Percentiles rank a stretch among this genome's conserved stretches.
phyloP scores from a whole-genome alignment of 1,140 invertebrate species.

The Drosophila saltans region DNA sequence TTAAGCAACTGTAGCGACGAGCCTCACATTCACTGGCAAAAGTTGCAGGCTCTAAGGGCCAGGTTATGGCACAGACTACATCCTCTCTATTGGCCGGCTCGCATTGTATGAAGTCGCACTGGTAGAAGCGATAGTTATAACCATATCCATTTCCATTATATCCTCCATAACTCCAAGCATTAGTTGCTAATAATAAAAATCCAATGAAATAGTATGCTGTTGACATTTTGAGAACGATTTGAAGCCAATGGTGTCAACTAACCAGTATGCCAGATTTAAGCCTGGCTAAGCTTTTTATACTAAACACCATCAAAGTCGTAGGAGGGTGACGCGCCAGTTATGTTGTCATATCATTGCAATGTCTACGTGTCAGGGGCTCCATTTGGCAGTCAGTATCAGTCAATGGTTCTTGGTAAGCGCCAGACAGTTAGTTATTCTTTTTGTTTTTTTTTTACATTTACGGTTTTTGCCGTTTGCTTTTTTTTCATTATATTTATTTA shows the following conservation, averaged over 20 bases:
- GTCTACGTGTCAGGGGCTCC: slow-evolving; percentile 57
- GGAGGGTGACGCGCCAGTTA: slow-evolving; percentile 1
- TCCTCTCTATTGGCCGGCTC: neutral
- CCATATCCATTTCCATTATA: neutral
- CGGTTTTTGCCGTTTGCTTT: neutral
- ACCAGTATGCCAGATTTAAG: slow-evolving; percentile 34
- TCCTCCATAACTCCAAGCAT: slow-evolving; percentile 30
- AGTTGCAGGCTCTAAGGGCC: slow-evolving; percentile 28
- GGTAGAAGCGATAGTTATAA: slow-evolving; percentile 6
- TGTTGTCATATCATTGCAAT: slow-evolving; percentile 60
- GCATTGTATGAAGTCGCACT: slow-evolving; percentile 36
- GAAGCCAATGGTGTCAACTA: slow-evolving; percentile 35
- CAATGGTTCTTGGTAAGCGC: slow-evolving; percentile 22
- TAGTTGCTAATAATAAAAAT: slow-evolving; percentile 1
- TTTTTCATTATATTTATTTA: slow-evolving; percentile 1
- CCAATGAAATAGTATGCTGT: slow-evolving; percentile 3
- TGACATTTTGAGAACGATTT: slow-evolving; percentile 50
- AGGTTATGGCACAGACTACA: slow-evolving; percentile 45
- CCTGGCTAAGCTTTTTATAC: slow-evolving; percentile 61
- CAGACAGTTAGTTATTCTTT: slow-evolving; percentile 44
- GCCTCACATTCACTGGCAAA: slow-evolving; percentile 57
- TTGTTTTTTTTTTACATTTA: slow-evolving; percentile 16
- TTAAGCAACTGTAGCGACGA: slow-evolving; percentile 36
- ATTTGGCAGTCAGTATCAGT: slow-evolving; percentile 36
- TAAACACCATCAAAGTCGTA: neutral